A percentile compares a stretch with the other conserved stretches of the same genome.
phyloP scores from a whole-genome alignment of 2,113 vertebrate genomes.

The Melanerpes formicivorus region DNA sequence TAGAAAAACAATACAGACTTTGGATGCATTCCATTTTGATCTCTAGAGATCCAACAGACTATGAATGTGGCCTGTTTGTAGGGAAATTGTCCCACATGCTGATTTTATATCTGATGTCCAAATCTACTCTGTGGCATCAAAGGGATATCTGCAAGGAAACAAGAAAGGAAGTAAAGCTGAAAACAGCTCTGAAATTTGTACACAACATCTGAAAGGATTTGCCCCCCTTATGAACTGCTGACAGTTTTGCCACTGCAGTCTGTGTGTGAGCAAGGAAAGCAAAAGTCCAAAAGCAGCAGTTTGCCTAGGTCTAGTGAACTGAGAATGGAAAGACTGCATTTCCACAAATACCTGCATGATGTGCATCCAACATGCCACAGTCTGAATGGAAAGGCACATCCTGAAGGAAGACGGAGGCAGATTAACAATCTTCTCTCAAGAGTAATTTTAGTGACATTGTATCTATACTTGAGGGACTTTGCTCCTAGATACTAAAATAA shows the following conservation, averaged over 20 bases:
- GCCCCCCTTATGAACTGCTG: constrained; percentile 68
- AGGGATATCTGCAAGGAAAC: constrained; percentile 72
- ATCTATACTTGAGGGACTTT: not conserved
- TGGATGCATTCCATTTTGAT: constrained; percentile 37
- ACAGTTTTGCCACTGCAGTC: constrained; percentile 63
- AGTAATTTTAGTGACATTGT: not conserved
- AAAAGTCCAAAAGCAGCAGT: not conserved
- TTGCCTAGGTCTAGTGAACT: not conserved
- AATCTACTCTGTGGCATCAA: constrained; percentile 59
- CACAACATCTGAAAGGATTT: constrained; percentile 70
- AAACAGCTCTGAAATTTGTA: constrained; percentile 72
- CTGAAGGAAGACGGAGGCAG: not conserved
- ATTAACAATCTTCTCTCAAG: not conserved
- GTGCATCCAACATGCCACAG: not conserved
- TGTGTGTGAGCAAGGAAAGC: constrained; percentile 33
- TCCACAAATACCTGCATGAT: not conserved
- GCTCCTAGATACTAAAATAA: not conserved
- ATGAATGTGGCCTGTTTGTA: constrained; percentile 30
- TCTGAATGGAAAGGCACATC: not conserved
- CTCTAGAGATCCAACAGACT: constrained; percentile 38
- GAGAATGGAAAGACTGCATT: not conserved
- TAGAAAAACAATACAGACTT: constrained; percentile 15
- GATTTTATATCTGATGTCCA: constrained; percentile 29
- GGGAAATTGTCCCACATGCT: constrained; percentile 49
- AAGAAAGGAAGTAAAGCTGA: constrained; percentile 72